phyloP scores from a whole-genome alignment of 2,888 invertebrate genomes.

The Phaonia tiefii region DNA sequence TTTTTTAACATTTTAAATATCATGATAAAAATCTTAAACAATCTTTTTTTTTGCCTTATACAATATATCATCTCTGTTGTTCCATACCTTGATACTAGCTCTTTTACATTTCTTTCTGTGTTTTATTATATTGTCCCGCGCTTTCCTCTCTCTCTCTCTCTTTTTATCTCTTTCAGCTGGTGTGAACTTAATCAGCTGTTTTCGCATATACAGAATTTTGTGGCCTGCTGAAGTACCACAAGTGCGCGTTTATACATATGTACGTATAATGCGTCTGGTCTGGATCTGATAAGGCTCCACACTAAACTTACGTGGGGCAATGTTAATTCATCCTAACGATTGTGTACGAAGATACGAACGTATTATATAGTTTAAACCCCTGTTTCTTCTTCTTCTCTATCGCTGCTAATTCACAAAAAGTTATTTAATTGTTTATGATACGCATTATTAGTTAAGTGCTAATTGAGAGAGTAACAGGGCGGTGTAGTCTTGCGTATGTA shows the following conservation, averaged over 20 bases:
- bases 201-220: neutral
- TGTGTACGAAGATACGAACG: neutral
- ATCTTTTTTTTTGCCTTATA: no score
- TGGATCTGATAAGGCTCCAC: neutral
- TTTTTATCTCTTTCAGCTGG: neutral
- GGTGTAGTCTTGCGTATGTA: no score
- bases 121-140: no score
- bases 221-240: no score
- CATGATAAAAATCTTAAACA: no score
- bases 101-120: no score
- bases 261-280: neutral
- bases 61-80: no score
- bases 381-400: slow-evolving; percentile 4
- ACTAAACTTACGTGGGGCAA: neutral
- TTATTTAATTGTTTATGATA: slow-evolving; percentile 24
- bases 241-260: neutral
- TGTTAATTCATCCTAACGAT: neutral
- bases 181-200: slow-evolving; percentile 52
- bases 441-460: slow-evolving; percentile 29
- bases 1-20: no score
- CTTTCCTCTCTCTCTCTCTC: neutral
- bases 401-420: no score
- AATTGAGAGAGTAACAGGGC: no score
- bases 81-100: no score
- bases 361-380: neutral